These are phyloP conservation scores for Drosophila teissieri DNA, from an alignment of 1,140 invertebrate genomes.

Conservation along the genomic window DNA sequence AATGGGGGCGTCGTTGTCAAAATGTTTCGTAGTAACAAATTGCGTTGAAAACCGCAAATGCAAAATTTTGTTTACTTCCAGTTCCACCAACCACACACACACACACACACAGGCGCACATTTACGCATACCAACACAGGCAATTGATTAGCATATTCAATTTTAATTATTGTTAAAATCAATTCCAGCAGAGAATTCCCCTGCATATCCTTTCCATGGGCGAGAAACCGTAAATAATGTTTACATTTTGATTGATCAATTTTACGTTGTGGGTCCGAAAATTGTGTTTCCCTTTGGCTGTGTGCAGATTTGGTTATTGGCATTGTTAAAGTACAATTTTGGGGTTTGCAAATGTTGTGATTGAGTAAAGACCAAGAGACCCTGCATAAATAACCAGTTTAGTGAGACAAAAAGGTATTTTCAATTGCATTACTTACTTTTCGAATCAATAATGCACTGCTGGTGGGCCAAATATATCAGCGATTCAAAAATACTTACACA, in stretches of 20 bases:
- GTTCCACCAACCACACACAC: neutral
- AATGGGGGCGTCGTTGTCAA: constrained; percentile 28
- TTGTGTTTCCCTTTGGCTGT: constrained; percentile 26
- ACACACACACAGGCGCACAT: neutral
- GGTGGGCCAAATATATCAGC: neutral
- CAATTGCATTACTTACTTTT: neutral
- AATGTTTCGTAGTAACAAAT: constrained; percentile 51
- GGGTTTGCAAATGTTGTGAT: constrained; percentile 27
- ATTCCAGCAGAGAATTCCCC: constrained; percentile 37
- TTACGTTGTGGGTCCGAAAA: constrained; percentile 38
- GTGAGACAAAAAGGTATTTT: neutral
- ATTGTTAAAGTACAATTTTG: constrained; percentile 7
- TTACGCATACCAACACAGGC: constrained; percentile 13
- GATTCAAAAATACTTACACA: constrained; percentile 3
- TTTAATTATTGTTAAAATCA: constrained; percentile 61
- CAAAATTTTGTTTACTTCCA: constrained; percentile 57
- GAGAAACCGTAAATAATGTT: constrained; percentile 60
- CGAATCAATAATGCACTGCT: constrained; percentile 19
- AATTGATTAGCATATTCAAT: constrained; percentile 67
- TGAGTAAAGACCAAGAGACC: neutral
- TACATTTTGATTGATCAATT: constrained; percentile 60
- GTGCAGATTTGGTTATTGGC: constrained; percentile 27
- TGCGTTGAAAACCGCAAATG: constrained; percentile 61
- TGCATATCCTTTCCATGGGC: constrained; percentile 28
- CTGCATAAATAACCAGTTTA: constrained; percentile 10